Percentiles rank a stretch among this genome's conserved stretches.
Conservation (phyloP, 2,113 vertebrate species). For the Halichoerus grypus region DNA sequence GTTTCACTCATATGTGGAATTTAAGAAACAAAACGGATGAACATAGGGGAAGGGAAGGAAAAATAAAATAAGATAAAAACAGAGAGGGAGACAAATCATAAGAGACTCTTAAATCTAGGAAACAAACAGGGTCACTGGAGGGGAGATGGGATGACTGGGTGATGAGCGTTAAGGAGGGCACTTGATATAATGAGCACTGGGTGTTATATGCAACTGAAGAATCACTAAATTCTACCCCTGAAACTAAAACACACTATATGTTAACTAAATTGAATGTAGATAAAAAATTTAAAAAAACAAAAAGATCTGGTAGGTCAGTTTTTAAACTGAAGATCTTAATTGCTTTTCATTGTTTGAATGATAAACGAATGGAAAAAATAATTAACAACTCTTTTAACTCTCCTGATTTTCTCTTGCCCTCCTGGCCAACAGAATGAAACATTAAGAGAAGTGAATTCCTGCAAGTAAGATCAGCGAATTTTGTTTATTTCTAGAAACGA, state of each 20-base stretch:
- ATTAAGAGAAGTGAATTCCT: background rate
- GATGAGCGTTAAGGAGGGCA: background rate
- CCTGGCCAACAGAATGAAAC: constrained; percentile 4
- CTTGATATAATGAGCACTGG: background rate
- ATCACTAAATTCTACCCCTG: background rate
- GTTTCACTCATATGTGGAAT: background rate
- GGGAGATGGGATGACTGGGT: background rate
- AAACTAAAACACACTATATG: background rate
- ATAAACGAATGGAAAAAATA: constrained; percentile 64
- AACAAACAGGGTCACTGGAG: background rate
- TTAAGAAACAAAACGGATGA: background rate
- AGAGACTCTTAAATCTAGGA: background rate
- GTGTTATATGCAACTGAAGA: background rate
- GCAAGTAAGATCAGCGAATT: background rate
- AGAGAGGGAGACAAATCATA: background rate
- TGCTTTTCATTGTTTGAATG: constrained; percentile 70
- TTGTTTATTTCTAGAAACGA: background rate
- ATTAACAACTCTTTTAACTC: constrained; percentile 62
- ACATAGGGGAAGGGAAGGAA: background rate
- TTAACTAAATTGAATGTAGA: background rate
- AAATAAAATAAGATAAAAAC: background rate
- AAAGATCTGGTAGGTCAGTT: constrained; percentile 73
- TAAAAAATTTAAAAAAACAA: background rate
- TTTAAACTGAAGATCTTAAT: constrained; percentile 72
- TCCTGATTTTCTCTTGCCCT: constrained; percentile 37